Conservation (phyloP, 2,113 vertebrate species). For the Chunga burmeisteri region DNA sequence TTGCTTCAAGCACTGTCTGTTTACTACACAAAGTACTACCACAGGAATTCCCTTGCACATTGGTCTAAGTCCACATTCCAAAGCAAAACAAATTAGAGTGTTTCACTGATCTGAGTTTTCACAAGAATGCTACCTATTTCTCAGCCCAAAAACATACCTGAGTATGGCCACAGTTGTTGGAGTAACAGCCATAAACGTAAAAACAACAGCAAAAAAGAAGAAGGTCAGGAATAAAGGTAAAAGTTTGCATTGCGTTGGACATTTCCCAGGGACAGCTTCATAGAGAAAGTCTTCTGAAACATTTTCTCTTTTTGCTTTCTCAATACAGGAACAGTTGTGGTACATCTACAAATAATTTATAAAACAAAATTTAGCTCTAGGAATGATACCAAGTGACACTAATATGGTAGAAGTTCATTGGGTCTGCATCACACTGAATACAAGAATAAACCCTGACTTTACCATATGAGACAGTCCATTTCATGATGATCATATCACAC, state of each 20-base stretch:
- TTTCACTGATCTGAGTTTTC: not conserved
- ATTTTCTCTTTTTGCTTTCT: not conserved
- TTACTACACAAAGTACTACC: not conserved
- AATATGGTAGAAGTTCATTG: not conserved
- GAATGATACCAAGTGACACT: not conserved
- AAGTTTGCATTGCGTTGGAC: constrained; percentile 59
- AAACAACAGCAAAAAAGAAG: constrained; percentile 71
- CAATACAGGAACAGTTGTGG: constrained; percentile 77
- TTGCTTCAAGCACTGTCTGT: not conserved
- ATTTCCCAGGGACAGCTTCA: constrained; percentile 69
- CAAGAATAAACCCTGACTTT: not conserved
- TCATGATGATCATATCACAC: not conserved
- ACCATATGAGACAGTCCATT: not conserved
- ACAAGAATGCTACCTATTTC: not conserved
- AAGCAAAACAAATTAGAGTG: not conserved
- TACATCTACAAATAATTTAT: constrained; percentile 54
- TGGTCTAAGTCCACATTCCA: not conserved
- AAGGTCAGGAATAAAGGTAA: constrained; percentile 72
- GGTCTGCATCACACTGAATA: not conserved
- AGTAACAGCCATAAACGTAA: constrained; percentile 66
- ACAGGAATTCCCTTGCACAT: not conserved
- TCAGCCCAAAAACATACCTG: constrained; percentile 49
- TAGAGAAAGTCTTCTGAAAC: not conserved
- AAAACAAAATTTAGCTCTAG: not conserved
- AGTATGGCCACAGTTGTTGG: constrained; percentile 70